Evolutionary conservation across 2,888 invertebrate species (phyloP).

Genomic region (Hololepta plana): DNA sequence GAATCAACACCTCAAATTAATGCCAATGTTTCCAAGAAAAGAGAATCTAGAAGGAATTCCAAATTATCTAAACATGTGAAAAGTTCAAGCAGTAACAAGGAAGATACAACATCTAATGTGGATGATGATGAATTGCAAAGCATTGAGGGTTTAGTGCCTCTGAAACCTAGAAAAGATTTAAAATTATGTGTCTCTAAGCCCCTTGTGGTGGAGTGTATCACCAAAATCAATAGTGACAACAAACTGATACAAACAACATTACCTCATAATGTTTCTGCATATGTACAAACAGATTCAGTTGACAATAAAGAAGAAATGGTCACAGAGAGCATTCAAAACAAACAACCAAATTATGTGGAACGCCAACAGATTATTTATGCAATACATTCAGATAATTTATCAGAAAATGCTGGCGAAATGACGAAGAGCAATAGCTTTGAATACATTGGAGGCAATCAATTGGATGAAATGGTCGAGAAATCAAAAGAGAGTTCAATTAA

Average conservation of each 20-base stretch:
- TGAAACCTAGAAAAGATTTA: constrained; percentile 8
- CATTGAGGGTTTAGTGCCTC: too few relatives aligned
- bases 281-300: constrained; percentile 10
- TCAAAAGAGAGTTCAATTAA: constrained; percentile 2
- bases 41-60: too few relatives aligned
- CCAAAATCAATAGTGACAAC: constrained; percentile 5
- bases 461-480: too few relatives aligned
- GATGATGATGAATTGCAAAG: constrained; percentile 5
- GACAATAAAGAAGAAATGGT: constrained; percentile 1
- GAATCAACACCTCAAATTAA: too few relatives aligned
- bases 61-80: too few relatives aligned
- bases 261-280: constrained; percentile 7
- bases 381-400: constrained; percentile 7
- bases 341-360: too few relatives aligned
- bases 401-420: constrained; percentile 8
- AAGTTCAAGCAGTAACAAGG: too few relatives aligned
- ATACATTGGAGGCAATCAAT: too few relatives aligned
- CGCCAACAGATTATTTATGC: constrained; percentile 4
- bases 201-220: constrained; percentile 9
- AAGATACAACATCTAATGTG: not conserved
- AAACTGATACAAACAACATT: constrained; percentile 11
- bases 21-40: too few relatives aligned
- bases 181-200: constrained; percentile 10
- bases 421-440: constrained; percentile 48
- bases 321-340: too few relatives aligned